Conservation (phyloP, 2,888 invertebrate genomes). For the Lasioglossum morio region DNA sequence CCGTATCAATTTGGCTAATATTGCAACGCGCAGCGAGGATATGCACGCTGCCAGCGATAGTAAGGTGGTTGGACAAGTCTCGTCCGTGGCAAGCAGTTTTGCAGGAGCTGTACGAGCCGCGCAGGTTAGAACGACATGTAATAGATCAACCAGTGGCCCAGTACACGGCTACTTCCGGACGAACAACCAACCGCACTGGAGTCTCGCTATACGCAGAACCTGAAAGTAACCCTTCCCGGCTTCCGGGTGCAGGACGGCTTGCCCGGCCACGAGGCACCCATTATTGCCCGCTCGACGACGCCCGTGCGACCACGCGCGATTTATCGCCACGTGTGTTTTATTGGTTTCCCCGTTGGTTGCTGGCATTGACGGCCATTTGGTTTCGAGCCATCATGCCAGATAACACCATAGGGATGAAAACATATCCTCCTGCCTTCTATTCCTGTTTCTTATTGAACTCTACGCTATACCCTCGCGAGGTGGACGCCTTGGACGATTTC, state of each 20-base stretch:
- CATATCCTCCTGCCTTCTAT: conserved; percentile 19
- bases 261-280: conserved; percentile 73
- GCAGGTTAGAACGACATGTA: conserved; percentile 65
- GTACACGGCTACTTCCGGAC: conserved; percentile 68
- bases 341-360: conserved; percentile 71
- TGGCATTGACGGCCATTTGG: conserved; percentile 65
- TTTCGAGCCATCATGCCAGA: conserved; percentile 49
- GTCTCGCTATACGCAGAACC: conserved; percentile 57
- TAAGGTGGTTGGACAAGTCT: conserved; percentile 17
- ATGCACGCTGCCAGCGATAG: background rate
- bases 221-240: conserved; percentile 71
- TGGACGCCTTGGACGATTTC: background rate
- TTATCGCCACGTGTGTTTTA: conserved; percentile 80
- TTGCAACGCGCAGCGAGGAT: no score
- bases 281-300: conserved; percentile 78
- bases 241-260: conserved; percentile 58
- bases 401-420: conserved; percentile 45
- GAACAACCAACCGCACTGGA: conserved; percentile 53
- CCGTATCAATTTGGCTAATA: background rate
- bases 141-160: conserved; percentile 69
- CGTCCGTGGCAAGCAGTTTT: conserved; percentile 28
- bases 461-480: background rate
- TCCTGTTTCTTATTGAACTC: conserved; percentile 3
- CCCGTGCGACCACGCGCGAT: conserved; percentile 74
- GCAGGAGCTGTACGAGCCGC: conserved; percentile 40